phyloP scores from a whole-genome alignment of 2,888 invertebrate species.

The Ryuthela nishihirai region DNA sequence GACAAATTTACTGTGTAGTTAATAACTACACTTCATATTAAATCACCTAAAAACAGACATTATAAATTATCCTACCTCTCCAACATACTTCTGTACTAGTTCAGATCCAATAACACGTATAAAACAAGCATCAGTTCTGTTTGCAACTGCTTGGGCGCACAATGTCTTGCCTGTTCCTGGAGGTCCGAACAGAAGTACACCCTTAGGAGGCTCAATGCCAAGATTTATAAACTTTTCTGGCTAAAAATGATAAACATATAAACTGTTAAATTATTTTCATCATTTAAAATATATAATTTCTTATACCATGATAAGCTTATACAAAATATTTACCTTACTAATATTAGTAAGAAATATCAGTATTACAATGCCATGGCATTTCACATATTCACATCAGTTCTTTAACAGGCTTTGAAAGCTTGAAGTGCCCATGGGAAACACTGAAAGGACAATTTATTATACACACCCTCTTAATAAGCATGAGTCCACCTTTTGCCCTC shows the following conservation, averaged over 20 bases:
- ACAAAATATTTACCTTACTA: too few relatives aligned
- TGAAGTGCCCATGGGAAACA: too few relatives aligned
- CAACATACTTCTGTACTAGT: conserved; percentile 89
- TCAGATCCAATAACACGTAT: conserved; percentile 96
- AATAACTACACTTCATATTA: conserved; percentile 1
- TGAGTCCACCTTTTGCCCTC: too few relatives aligned
- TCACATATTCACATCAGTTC: too few relatives aligned
- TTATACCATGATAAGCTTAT: too few relatives aligned
- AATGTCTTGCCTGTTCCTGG: conserved; percentile 91
- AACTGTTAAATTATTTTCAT: neutral
- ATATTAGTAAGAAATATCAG: too few relatives aligned
- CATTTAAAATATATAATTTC: neutral
- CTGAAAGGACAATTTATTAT: too few relatives aligned
- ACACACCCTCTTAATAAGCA: too few relatives aligned
- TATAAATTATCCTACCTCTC: conserved; percentile 58
- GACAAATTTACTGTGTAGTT: too few relatives aligned
- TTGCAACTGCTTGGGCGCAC: conserved; percentile 97
- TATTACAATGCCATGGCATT: too few relatives aligned
- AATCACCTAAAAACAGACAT: neutral
- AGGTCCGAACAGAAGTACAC: conserved; percentile 94
- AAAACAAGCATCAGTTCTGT: conserved; percentile 98
- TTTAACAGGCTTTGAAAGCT: too few relatives aligned
- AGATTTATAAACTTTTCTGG: conserved; percentile 98
- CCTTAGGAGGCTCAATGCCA: conserved; percentile 98
- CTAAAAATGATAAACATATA: conserved; percentile 55